phyloP scores from a whole-genome alignment of 53 echinoderm and acorn worm genomes.

The Pentamera pediparva region DNA sequence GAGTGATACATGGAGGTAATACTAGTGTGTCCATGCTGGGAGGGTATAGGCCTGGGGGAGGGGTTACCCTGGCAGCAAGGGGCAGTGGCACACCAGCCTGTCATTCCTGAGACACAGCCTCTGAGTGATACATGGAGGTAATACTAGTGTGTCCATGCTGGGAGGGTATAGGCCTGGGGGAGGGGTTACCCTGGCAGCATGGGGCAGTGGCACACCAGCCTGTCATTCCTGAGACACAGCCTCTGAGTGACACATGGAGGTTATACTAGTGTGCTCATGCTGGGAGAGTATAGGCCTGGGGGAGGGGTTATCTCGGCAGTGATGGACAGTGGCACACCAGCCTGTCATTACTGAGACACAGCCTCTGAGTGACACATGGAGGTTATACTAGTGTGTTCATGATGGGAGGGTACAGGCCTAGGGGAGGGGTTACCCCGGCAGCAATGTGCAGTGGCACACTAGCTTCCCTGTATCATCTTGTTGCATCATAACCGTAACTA shows the following conservation, averaged over 20 bases:
- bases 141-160: too few species aligned
- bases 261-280: too few species aligned
- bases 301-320: slow-evolving; percentile 98
- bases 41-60: slow-evolving; percentile 80
- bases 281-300: slow-evolving; percentile 81
- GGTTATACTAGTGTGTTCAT: too few species aligned
- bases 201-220: slow-evolving; percentile 99
- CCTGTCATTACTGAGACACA: slow-evolving; percentile 99
- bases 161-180: slow-evolving; percentile 84
- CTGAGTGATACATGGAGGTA: slow-evolving; percentile 98
- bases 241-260: slow-evolving; percentile 98
- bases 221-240: slow-evolving; percentile 99
- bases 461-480: slow-evolving; percentile 62
- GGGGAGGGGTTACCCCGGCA: slow-evolving; percentile 98
- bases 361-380: slow-evolving; percentile 97
- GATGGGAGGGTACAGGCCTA: slow-evolving; percentile 79
- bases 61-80: slow-evolving; percentile 99
- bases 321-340: slow-evolving; percentile 98
- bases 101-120: slow-evolving; percentile 99
- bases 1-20: too few species aligned
- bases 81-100: slow-evolving; percentile 98
- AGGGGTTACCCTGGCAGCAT: slow-evolving; percentile 99
- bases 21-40: too few species aligned
- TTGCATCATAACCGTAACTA: too few species aligned
- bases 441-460: slow-evolving; percentile 98